A percentile compares a stretch with the other conserved stretches of the same genome.
These are phyloP conservation scores for Spodoptera frugiperda DNA, from an alignment of 1,140 invertebrate species.

Conservation along the genomic window DNA sequence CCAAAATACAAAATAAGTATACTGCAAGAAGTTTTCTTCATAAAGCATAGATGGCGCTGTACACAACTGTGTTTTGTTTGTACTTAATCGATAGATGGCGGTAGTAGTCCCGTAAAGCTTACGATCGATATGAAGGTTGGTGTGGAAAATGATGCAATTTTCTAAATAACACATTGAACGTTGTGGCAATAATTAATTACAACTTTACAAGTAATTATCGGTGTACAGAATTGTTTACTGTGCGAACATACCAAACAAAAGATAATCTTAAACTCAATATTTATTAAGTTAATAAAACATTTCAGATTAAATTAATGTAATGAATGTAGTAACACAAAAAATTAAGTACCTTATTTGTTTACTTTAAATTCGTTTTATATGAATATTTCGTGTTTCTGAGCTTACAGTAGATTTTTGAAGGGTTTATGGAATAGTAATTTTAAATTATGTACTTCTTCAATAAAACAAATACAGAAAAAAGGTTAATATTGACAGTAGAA, in stretches of 20 bases:
- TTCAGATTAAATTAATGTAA: slow-evolving; percentile 1
- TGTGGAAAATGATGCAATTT: slow-evolving; percentile 40
- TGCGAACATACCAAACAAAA: neutral
- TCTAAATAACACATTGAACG: slow-evolving; percentile 22
- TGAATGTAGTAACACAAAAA: no score
- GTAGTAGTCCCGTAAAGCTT: neutral
- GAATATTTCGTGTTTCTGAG: no score
- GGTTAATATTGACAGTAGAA: no score
- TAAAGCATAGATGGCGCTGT: slow-evolving; percentile 14
- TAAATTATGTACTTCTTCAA: no score
- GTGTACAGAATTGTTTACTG: neutral
- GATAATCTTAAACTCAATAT: neutral
- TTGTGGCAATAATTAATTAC: slow-evolving; percentile 19
- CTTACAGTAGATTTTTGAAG: no score
- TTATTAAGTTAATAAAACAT: neutral
- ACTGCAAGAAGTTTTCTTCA: neutral
- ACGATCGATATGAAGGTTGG: slow-evolving; percentile 6
- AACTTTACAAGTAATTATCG: neutral
- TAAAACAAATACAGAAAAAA: no score
- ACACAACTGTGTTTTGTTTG: neutral
- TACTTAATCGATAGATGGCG: slow-evolving; percentile 12
- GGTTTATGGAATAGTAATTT: no score
- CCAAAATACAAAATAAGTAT: no score
- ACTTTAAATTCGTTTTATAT: no score
- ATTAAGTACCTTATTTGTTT: no score